These are phyloP conservation scores for Alligator mississippiensis DNA, from an alignment of 2,113 vertebrate genomes.

Conservation along the genomic window DNA sequence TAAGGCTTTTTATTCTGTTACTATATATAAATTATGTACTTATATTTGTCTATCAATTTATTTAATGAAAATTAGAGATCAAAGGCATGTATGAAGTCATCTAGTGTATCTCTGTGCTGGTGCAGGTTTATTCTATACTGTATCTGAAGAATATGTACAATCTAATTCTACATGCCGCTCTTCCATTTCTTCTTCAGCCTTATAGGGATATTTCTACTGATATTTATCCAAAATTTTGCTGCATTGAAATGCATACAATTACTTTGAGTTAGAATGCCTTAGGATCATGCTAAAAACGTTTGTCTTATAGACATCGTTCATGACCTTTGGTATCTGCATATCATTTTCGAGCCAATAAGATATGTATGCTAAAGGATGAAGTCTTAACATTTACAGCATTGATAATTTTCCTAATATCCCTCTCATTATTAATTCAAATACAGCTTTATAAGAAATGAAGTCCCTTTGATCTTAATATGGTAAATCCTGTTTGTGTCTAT, in stretches of 20 bases:
- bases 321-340: neutral
- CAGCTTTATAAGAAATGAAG: neutral
- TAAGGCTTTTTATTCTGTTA: neutral
- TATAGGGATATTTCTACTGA: neutral
- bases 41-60: neutral
- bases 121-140: rapidly evolving
- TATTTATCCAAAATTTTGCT: neutral
- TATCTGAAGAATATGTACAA: neutral
- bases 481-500: neutral
- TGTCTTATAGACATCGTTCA: neutral
- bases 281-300: neutral
- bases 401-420: neutral
- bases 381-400: neutral
- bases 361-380: neutral
- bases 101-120: neutral
- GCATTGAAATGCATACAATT: neutral
- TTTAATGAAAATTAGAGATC: neutral
- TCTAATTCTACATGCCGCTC: neutral
- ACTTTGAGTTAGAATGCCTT: neutral
- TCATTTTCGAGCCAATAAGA: rapidly evolving
- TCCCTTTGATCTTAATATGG: neutral
- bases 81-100: neutral
- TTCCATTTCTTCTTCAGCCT: neutral
- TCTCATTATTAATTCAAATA: neutral
- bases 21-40: neutral